Percentiles rank a stretch among this genome's conserved stretches.
phyloP scores from a whole-genome alignment of 2,888 invertebrate species.

The Euclidia mi region DNA sequence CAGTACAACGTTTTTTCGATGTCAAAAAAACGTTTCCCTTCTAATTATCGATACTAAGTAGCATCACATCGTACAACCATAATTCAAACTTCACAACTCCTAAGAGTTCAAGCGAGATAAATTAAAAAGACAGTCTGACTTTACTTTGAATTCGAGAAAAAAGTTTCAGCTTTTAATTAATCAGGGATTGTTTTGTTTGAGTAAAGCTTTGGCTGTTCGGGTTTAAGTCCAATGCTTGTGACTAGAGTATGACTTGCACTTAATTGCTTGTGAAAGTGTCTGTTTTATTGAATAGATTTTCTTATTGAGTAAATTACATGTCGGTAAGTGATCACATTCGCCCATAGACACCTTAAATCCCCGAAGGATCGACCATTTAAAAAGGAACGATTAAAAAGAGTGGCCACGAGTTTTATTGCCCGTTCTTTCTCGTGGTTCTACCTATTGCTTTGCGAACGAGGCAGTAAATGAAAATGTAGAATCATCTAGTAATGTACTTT shows the following conservation, averaged over 20 bases:
- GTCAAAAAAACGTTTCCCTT: neutral
- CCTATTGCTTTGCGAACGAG: too few species aligned
- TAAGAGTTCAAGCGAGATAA: conserved; percentile 40
- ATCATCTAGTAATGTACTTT: too few species aligned
- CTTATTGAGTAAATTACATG: too few species aligned
- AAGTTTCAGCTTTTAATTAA: conserved; percentile 23
- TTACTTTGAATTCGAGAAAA: conserved; percentile 45
- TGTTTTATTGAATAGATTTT: too few species aligned
- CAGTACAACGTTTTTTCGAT: too few species aligned
- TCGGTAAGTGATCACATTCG: too few species aligned
- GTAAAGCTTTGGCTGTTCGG: neutral
- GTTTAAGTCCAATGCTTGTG: conserved; percentile 2
- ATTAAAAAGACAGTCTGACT: conserved; percentile 51
- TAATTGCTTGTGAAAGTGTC: neutral
- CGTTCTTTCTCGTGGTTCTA: too few species aligned
- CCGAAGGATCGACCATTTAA: too few species aligned
- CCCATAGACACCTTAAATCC: too few species aligned
- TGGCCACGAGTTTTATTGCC: too few species aligned
- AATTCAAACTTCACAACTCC: conserved; percentile 14
- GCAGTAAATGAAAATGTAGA: too few species aligned
- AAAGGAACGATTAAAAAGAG: too few species aligned
- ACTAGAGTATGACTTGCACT: neutral
- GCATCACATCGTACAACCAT: conserved; percentile 1
- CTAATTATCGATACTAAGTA: neutral
- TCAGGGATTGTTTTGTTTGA: conserved; percentile 24